Evolutionary conservation across 2,888 invertebrate species (phyloP).

Genomic region (Sarcophaga subvicina): DNA sequence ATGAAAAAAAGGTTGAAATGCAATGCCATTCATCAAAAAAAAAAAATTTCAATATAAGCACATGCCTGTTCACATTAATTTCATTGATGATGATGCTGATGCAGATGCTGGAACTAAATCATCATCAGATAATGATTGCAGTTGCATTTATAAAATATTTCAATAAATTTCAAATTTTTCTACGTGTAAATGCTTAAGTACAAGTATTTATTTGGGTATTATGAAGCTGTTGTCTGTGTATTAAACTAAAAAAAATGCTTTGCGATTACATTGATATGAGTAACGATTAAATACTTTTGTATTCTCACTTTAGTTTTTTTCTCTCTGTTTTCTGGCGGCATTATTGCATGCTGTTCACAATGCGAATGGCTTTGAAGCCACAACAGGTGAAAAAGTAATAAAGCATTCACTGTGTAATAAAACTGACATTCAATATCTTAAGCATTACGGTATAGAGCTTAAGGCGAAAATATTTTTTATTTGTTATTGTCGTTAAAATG

Average conservation of each 20-base stretch:
- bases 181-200: not conserved
- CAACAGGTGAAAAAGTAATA: constrained; percentile 69
- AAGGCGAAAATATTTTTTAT: constrained; percentile 42
- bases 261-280: no score
- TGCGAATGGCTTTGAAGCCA: constrained; percentile 49
- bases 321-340: not conserved
- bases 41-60: constrained; percentile 40
- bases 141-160: no score
- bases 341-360: constrained; percentile 31
- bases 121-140: not conserved
- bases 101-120: not conserved
- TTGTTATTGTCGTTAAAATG: not conserved
- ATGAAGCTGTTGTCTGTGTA: not conserved
- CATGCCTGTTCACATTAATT: constrained; percentile 36
- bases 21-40: constrained; percentile 20
- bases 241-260: no score
- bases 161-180: no score
- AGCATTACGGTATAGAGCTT: constrained; percentile 58
- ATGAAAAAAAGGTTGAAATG: constrained; percentile 23
- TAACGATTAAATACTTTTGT: no score
- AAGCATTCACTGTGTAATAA: constrained; percentile 35
- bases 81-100: not conserved
- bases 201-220: no score
- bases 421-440: constrained; percentile 64
- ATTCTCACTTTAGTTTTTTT: constrained; percentile 17